These are phyloP conservation scores for Hirtodrosophila cameraria DNA, from an alignment of 2,888 invertebrate genomes.

Conservation along the genomic window DNA sequence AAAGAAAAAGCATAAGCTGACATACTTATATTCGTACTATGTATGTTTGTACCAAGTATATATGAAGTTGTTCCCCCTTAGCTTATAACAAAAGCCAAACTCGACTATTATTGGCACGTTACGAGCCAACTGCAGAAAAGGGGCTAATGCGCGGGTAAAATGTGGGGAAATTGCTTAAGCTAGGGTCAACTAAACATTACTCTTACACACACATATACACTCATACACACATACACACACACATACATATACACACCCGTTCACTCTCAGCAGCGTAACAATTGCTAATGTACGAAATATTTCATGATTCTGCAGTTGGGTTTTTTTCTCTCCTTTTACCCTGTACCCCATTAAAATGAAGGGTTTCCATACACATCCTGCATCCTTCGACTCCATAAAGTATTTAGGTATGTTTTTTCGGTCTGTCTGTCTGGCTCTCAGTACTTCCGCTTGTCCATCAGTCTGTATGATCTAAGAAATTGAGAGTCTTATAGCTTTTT, in stretches of 20 bases:
- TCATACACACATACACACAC: slow-evolving; percentile 20
- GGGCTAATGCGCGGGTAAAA: slow-evolving; percentile 6
- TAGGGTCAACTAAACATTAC: slow-evolving; percentile 40
- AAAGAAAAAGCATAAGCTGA: slow-evolving; percentile 38
- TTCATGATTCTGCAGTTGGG: slow-evolving; percentile 68
- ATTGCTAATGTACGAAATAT: slow-evolving; percentile 78
- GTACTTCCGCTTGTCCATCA: no score
- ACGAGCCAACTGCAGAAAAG: slow-evolving; percentile 8
- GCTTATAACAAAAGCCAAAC: slow-evolving; percentile 62
- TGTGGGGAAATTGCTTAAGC: slow-evolving; percentile 14
- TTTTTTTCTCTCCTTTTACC: slow-evolving; percentile 41
- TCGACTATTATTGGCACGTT: slow-evolving; percentile 73
- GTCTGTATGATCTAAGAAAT: no score
- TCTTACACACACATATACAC: slow-evolving; percentile 16
- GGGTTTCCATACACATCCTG: no score
- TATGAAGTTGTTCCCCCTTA: slow-evolving; percentile 35
- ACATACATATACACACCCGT: slow-evolving; percentile 21
- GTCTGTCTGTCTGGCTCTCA: no score
- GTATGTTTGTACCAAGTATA: slow-evolving; percentile 30
- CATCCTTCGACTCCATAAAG: no score
- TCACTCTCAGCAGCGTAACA: slow-evolving; percentile 43
- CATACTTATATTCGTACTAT: background rate
- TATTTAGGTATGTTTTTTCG: no score
- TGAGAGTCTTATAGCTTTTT: no score
- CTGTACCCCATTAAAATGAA: background rate